Conservation (phyloP, 2,888 invertebrate genomes). For the Drosophila kambysellisi region DNA sequence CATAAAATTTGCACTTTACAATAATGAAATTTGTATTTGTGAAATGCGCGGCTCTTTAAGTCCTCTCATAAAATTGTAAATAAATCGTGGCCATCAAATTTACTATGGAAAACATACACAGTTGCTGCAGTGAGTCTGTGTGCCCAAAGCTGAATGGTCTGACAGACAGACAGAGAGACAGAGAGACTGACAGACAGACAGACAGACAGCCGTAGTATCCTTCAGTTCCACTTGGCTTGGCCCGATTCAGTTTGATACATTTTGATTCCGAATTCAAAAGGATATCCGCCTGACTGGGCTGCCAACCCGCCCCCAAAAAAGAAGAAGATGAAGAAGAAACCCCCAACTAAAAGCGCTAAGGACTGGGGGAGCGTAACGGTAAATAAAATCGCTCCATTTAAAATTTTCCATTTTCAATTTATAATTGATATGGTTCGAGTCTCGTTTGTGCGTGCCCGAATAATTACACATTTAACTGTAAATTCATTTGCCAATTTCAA, state of each 20-base stretch:
- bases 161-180: slow-evolving; percentile 10
- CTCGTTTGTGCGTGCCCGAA: slow-evolving; percentile 34
- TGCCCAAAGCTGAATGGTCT: slow-evolving; percentile 27
- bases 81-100: slow-evolving; percentile 37
- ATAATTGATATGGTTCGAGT: slow-evolving; percentile 56
- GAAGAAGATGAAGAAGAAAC: not conserved
- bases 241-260: slow-evolving; percentile 63
- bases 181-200: not conserved
- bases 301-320: slow-evolving; percentile 9
- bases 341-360: not conserved
- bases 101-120: not conserved
- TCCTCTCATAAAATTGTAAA: slow-evolving; percentile 47
- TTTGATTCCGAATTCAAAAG: slow-evolving; percentile 65
- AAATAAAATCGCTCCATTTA: slow-evolving; percentile 2
- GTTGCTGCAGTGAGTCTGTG: slow-evolving; percentile 13
- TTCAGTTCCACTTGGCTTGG: slow-evolving; percentile 70
- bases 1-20: slow-evolving; percentile 18
- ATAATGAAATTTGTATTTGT: slow-evolving; percentile 49
- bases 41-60: slow-evolving; percentile 25
- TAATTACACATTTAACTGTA: slow-evolving; percentile 58
- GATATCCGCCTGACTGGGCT: slow-evolving; percentile 67
- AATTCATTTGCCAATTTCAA: slow-evolving; percentile 16
- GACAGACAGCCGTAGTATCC: slow-evolving; percentile 57
- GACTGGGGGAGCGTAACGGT: slow-evolving; percentile 15
- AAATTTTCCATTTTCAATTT: slow-evolving; percentile 39